Evolutionary conservation across 1,140 invertebrate genomes (phyloP), one percentile per base, ranked within the genome.

Genomic region (Platyura marginata): DNA sequence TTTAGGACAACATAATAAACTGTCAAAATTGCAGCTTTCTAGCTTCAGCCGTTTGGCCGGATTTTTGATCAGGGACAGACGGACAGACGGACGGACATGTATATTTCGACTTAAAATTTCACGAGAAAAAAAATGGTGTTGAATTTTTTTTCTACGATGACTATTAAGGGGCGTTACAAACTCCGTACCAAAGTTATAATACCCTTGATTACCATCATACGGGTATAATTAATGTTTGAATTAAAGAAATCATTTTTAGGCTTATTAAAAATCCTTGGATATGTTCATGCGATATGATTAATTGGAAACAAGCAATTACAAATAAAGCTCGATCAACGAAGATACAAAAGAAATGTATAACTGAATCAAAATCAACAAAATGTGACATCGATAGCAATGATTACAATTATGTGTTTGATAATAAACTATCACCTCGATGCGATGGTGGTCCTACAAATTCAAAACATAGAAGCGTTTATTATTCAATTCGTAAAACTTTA

Each of bases 231-330:
- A n/a, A n/a, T n/a, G n/a, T n/a, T n/a, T n/a, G n/a, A n/a, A n/a
- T n/a, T n/a, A n/a, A n/a, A n/a, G n/a, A n/a, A n/a, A 29, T 29
- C 6, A 8, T 29, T 29, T 29, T 6, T 13, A 29, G 25, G 5
- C 48, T 59, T 3, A 52, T 47, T 23, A 63, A 66, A 8, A 81
- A 81, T 63, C 75, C 74, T 9, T 79, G 77, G 77, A 66, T 79
- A 45, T 81, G 78, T 49, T 68, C 65, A 29, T 81, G 78, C 50
- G 57, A 65, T 2, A 76, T 80, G 73, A 54, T 49, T 39, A 64
- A 64, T 32, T 79, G 76, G 77, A 67, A 74, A 50, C 65, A 70
- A 33, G 58, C 61, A 21, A 47, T 68, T 15, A 63, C 65, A 1
- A 72, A 71, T 47, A 59, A 62, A 47, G 52, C 48, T 48, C 2